phyloP scores from a whole-genome alignment of 2,797 vertebrate species.

The Pseudopleuronectes americanus region DNA sequence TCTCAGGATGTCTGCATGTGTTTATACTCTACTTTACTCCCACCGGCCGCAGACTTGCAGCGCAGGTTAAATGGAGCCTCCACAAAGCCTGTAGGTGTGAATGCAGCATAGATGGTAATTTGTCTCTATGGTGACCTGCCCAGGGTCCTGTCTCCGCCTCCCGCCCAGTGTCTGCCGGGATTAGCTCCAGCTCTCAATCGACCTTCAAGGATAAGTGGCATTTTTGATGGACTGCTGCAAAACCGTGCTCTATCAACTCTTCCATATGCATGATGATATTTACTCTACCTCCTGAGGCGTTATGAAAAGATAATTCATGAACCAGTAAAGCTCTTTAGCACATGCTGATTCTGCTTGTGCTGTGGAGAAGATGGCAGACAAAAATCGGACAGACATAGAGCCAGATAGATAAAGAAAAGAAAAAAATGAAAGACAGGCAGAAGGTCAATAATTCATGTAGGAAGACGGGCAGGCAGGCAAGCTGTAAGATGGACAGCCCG shows the following conservation, averaged over 20 bases:
- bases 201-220: not conserved
- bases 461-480: conserved; percentile 28
- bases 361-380: conserved; percentile 27
- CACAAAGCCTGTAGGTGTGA: not conserved
- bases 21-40: not conserved
- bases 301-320: conserved; percentile 4
- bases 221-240: not conserved
- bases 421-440: conserved; percentile 7
- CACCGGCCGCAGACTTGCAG: not conserved
- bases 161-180: not conserved
- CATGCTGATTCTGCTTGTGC: not conserved
- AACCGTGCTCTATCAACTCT: not conserved
- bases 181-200: not conserved
- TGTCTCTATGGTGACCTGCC: no score
- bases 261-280: conserved; percentile 1
- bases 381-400: not conserved
- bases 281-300: conserved; percentile 11
- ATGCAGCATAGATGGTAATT: not conserved
- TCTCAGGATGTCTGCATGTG: not conserved
- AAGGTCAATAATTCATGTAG: conserved; percentile 58
- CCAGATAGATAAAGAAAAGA: conserved; percentile 14
- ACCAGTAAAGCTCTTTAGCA: conserved; percentile 7
- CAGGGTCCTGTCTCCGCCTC: no score
- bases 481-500: conserved; percentile 19
- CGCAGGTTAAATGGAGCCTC: not conserved